Conservation (phyloP, 2,797 vertebrate species). For the Takifugu rubripes region DNA sequence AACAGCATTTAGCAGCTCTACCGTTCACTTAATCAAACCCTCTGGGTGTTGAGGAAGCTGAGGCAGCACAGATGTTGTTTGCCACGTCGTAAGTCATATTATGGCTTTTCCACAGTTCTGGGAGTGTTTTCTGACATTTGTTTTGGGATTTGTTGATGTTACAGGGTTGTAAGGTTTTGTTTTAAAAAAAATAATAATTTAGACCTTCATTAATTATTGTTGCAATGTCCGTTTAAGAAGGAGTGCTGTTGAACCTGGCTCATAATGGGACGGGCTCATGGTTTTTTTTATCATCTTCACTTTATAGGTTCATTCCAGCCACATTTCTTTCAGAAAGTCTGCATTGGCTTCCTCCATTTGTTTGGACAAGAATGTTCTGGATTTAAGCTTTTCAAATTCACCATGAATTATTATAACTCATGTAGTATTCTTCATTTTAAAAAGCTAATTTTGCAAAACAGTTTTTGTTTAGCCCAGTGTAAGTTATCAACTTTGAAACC, state of each 20-base stretch:
- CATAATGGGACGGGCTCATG: constrained; percentile 32
- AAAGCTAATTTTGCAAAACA: neutral
- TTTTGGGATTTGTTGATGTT: too few relatives aligned
- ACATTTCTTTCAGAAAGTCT: constrained; percentile 59
- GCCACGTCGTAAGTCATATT: constrained; percentile 24
- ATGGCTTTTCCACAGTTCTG: constrained; percentile 27
- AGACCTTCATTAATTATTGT: constrained; percentile 6
- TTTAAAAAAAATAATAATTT: too few relatives aligned
- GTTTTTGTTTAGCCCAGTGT: too few relatives aligned
- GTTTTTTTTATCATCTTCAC: constrained; percentile 43
- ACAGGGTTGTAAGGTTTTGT: too few relatives aligned
- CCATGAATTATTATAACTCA: constrained; percentile 1
- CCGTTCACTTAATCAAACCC: constrained; percentile 23
- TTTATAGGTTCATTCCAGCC: constrained; percentile 39
- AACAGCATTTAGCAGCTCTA: constrained; percentile 15
- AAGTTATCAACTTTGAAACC: too few relatives aligned
- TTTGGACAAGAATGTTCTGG: constrained; percentile 23
- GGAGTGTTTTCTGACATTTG: too few relatives aligned
- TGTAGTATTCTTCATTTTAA: neutral
- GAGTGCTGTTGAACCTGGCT: constrained; percentile 24
- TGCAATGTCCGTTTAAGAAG: constrained; percentile 40
- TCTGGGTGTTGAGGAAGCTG: constrained; percentile 31
- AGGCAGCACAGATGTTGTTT: constrained; percentile 48
- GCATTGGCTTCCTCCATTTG: constrained; percentile 37
- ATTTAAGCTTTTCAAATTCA: neutral